Evolutionary conservation across 2,888 invertebrate genomes (phyloP), one percentile per base, ranked within the genome.

Genomic region (Uloborus plumipes): DNA sequence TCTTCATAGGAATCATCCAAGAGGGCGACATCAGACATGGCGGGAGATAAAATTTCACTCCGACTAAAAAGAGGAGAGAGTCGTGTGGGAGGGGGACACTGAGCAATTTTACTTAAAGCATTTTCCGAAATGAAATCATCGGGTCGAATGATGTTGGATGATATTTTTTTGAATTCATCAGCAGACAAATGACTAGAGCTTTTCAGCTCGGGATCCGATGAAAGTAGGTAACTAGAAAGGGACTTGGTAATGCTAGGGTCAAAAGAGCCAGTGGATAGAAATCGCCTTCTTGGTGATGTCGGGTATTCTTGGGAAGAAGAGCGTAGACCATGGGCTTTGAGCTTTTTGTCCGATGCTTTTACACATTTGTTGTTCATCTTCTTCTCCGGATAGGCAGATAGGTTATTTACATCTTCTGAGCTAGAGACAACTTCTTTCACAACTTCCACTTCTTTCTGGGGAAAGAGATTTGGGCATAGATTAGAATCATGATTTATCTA

Each of bases 201-300:
- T 4, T 15, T 50, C 0, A 13, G 9, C 15, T 2, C 15, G 6
- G 26, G 13, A 15, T 51, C 51, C 15, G 50, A 51, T 22, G 20
- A 47, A 16, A 51, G 14, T 26, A 18, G 47, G 51, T 51, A 18
- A 51, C 26, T 11, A 22, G 51, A n/a, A 51, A 26, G 47, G 18
- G 64, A 20, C 6, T 13, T 14, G 13, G 22, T 16, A 20, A 9
- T 14, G 26, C 26, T 20, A 7, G 78, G 47, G 18, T 79, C 69
- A 31, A 62, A 80, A 18, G 79, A 80, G 16, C 69, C 79, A 31
- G 79, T 49, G 11, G 79, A 80, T n/a, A 53, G 50, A 53, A 69
- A 73, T 22, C 73, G 51, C 47, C 73, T 67, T 7, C 73, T 73
- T 49, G 79, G 73, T 14, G 79, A 80, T 2, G 55, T n/a, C 15